Percentiles rank a stretch among this genome's conserved stretches.
phyloP scores from a whole-genome alignment of 2,888 invertebrate genomes.

The Entomobrya proxima region DNA sequence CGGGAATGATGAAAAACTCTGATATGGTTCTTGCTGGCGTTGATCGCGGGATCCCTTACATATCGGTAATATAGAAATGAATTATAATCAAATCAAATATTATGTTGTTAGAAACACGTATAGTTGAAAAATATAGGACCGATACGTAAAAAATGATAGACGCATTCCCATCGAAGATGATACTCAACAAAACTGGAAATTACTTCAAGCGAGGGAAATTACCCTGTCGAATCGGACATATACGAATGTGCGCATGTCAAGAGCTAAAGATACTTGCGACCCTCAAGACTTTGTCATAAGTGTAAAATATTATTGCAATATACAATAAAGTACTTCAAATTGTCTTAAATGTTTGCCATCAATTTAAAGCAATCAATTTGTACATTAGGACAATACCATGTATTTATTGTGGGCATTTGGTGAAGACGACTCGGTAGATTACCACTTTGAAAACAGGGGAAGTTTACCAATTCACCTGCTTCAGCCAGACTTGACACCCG shows the following conservation, averaged over 20 bases:
- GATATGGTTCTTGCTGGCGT: constrained; percentile 48
- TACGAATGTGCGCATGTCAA: constrained; percentile 34
- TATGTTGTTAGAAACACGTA: background rate
- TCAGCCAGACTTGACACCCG: constrained; percentile 51
- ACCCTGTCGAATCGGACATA: constrained; percentile 49
- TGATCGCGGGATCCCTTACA: constrained; percentile 28
- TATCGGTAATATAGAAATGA: constrained; percentile 33
- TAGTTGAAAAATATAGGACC: constrained; percentile 15
- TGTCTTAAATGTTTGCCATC: no score
- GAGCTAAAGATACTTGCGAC: constrained; percentile 52
- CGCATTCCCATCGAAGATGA: constrained; percentile 44
- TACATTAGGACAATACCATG: constrained; percentile 46
- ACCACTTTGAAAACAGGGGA: constrained; percentile 54
- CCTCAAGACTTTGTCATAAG: constrained; percentile 50
- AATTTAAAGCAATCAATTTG: background rate
- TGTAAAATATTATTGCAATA: constrained; percentile 4
- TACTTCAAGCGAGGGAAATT: constrained; percentile 46
- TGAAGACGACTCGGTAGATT: constrained; percentile 43
- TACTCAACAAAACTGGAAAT: constrained; percentile 52
- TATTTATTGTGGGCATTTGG: constrained; percentile 58
- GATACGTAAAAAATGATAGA: constrained; percentile 30
- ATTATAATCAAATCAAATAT: background rate
- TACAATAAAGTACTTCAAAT: background rate
- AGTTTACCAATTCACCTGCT: constrained; percentile 30
- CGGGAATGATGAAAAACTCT: constrained; percentile 32